Evolutionary conservation across 2,888 invertebrate genomes (phyloP), one percentile per base, ranked within the genome.

Genomic region (Merodon equestris): DNA sequence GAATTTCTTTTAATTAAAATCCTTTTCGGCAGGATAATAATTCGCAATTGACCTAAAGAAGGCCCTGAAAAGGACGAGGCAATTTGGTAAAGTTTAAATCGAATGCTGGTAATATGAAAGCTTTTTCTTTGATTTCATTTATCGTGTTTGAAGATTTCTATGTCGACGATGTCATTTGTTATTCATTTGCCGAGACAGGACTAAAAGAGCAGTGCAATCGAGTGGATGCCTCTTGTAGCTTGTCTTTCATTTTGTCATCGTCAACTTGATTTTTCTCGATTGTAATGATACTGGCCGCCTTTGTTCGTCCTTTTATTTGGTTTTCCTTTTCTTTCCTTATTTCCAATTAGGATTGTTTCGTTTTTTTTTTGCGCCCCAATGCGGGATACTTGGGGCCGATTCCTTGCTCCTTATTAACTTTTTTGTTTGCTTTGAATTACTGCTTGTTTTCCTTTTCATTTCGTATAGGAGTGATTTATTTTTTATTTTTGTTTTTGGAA

Each of bases 11-110:
- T 54, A 64, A 54, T 64, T 47, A 64, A 64, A 63, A 53, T 53
- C 53, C 53, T n/a, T 36, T 63, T 34, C 36, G 17, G 4, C 15
- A 18, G 47, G 18, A 58, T 53, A 51, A 34, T 50, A 34, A 64
- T 57, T 44, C 7, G 27, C 57, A 54, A 67, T 60, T 73, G 60
- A 73, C 73, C 73, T 54, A 66, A 42, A 54, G 54, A 73, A 18
- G 38, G 27, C 27, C 3, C 27, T 27, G 13, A 7, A 14, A 13
- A 7, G 1, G 19, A 9, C 12, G 27, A 36, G 18, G 15, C 18
- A 14, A 19, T 7, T n/a, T 12, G 10, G 12, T 17, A 27, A 1
- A 17, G n/a, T 44, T 45, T 19, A 18, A 17, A 15, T 71, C 13
- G 36, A 27, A 44, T 27, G 7, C 27, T 27, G 27, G 27, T 4